Evolutionary conservation across 2,113 vertebrate genomes (phyloP).

Genomic region (Acanthisitta chloris): DNA sequence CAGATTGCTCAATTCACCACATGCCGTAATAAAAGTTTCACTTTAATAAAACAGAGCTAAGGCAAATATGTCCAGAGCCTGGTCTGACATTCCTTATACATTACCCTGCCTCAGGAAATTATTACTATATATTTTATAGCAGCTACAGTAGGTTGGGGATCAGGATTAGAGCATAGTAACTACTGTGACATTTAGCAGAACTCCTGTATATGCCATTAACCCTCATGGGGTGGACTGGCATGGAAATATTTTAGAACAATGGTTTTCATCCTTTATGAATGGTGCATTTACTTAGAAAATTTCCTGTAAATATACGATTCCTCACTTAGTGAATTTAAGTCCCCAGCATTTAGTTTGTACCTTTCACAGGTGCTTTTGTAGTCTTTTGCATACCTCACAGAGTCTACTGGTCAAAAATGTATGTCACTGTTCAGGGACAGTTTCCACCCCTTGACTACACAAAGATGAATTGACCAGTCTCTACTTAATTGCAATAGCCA

Average conservation of each 20-base stretch:
- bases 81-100: constrained; percentile 84
- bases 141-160: constrained; percentile 79
- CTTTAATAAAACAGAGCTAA: constrained; percentile 84
- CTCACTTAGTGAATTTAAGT: background rate
- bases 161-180: constrained; percentile 83
- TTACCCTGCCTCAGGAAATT: constrained; percentile 85
- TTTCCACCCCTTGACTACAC: background rate
- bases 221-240: constrained; percentile 43
- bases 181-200: constrained; percentile 84
- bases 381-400: background rate
- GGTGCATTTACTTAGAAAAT: background rate
- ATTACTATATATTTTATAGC: constrained; percentile 87
- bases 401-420: background rate
- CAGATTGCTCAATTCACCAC: constrained; percentile 81
- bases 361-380: background rate
- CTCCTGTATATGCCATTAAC: constrained; percentile 70
- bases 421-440: background rate
- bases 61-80: constrained; percentile 80
- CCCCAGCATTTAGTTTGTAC: background rate
- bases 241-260: constrained; percentile 13
- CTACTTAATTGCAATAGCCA: background rate
- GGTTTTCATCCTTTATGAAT: background rate
- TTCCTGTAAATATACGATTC: background rate
- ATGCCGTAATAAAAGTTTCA: constrained; percentile 87
- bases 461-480: background rate